Base-by-base conservation (phyloP, 2,888 invertebrate species). In the Plutella xylostella region DNA sequence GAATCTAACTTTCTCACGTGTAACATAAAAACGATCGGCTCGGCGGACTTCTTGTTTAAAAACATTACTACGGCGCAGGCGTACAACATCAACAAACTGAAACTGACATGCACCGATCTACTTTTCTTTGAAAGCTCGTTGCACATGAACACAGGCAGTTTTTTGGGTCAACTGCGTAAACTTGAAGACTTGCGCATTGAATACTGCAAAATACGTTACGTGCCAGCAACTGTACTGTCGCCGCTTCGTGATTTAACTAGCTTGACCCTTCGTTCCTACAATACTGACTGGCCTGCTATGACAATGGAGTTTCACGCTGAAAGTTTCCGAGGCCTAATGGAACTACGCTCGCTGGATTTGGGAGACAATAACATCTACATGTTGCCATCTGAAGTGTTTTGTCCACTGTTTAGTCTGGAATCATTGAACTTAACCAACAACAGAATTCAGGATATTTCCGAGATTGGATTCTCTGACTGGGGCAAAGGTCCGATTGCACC, bases 281-380 rank as follows among this genome's bases (percentile, higher is more conserved):
- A 92, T 68, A 89, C 89, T 40, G 91, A 92, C 65, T 92, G 92
- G 92, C 90, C 91, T 30, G 88, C 90, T 22, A 90, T 91, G 88
- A 89, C 90, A 53, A 90, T 91, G 89, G 91, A 92, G 63, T 83
- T 92, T 52, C 89, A 90, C 60, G 86, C 89, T 41, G 90, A 91
- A 68, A 90, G 91, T 65, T 88, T 93, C 55, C 85, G 90, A 53
- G 88, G 91, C 31, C 75, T 92, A 56, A 86, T 87, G 61, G 89
- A 89, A 64, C 80, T 92, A 42, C 85, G 89, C 46, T 80, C 86
- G 45, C 75, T 92, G 54, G 90, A 92, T 69, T 82, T 93, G 47
- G 89, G 89, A 38, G 90, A 90, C 61, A 92, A 92, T 69, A 91
- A 92, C 68, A 89, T 92, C 59, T 91, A 91, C 86, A 89, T 87